Evolutionary conservation across 2,888 invertebrate genomes (phyloP).

Genomic region (Phorcus lineatus): DNA sequence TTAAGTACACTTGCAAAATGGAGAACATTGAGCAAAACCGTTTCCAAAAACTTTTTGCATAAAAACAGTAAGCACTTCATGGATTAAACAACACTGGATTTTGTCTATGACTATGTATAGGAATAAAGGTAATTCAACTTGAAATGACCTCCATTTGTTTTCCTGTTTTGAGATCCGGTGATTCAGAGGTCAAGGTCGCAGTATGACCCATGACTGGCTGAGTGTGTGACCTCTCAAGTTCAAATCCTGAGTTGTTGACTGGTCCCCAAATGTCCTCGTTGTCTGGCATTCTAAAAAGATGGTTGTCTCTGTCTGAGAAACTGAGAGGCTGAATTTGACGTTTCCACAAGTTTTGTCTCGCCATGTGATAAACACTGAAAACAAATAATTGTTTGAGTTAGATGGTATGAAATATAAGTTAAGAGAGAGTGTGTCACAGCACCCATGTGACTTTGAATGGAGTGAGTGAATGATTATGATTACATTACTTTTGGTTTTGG

Average conservation of each 20-base stretch:
- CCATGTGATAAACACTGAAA: slow-evolving; percentile 68
- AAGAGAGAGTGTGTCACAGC: no score
- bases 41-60: not conserved
- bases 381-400: not conserved
- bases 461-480: no score
- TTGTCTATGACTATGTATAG: no score
- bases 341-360: slow-evolving; percentile 53
- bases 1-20: not conserved
- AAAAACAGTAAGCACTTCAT: not conserved
- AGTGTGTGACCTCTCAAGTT: slow-evolving; percentile 17
- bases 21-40: not conserved
- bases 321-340: slow-evolving; percentile 55
- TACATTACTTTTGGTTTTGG: no score
- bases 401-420: no score
- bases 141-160: not conserved
- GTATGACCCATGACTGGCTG: not conserved
- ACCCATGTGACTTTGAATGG: no score
- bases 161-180: slow-evolving; percentile 10
- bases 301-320: slow-evolving; percentile 64
- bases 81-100: no score
- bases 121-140: not conserved
- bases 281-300: slow-evolving; percentile 63
- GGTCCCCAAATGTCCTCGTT: slow-evolving; percentile 30
- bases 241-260: not conserved
- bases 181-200: not conserved